Conservation (phyloP, 2,888 invertebrate genomes). For the Hydraecia micacea region DNA sequence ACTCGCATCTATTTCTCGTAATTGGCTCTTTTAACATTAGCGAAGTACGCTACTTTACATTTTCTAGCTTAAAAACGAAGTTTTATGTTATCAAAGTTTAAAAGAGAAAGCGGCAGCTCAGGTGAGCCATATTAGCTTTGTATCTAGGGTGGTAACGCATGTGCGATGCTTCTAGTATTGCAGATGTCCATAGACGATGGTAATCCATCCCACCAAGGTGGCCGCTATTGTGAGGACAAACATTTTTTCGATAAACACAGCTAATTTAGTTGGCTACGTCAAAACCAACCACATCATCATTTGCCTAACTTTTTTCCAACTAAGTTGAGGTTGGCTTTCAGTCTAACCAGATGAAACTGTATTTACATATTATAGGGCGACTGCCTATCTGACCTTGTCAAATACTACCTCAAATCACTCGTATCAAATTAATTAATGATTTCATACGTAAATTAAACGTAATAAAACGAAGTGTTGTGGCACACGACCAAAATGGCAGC, state of each 20-base stretch:
- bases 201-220: not conserved
- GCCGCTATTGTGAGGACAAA: not conserved
- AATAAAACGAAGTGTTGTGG: slow-evolving; percentile 29
- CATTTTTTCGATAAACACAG: not conserved
- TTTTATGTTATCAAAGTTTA: slow-evolving; percentile 15
- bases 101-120: not conserved
- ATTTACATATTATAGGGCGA: not conserved
- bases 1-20: slow-evolving; percentile 21
- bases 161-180: not conserved
- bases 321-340: not conserved
- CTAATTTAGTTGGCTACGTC: not conserved
- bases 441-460: slow-evolving; percentile 8
- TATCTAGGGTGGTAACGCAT: not conserved
- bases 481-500: slow-evolving; percentile 52
- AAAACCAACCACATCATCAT: not conserved
- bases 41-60: slow-evolving; percentile 20
- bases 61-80: not conserved
- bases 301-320: not conserved
- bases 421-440: slow-evolving; percentile 18
- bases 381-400: too few species aligned
- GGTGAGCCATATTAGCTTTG: not conserved
- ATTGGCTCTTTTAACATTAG: slow-evolving; percentile 24
- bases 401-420: not conserved
- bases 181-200: not conserved
- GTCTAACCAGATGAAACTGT: not conserved